Evolutionary conservation across 2,113 vertebrate species (phyloP), one percentile per base, ranked within the genome.

Genomic region (Coryphaenoides rupestris): DNA sequence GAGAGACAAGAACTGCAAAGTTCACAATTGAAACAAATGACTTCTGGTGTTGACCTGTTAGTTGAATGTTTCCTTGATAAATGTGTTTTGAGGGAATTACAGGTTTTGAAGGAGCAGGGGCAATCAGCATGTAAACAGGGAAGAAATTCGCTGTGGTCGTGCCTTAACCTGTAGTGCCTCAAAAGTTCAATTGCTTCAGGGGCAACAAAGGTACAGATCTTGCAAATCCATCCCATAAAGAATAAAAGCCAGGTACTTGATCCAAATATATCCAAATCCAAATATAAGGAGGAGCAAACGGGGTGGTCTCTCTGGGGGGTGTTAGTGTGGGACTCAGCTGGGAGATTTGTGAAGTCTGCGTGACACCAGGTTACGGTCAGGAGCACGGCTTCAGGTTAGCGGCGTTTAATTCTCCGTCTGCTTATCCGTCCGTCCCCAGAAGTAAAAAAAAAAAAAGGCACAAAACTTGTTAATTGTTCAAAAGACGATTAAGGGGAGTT

Each of bases 51-150:
- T 57, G 60, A 40, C 14, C 57, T 19, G 5, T 59, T 26, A 21
- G 40, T 23, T 70, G 47, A n/a, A 58, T 64, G 61, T 19, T 64
- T 46, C 21, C 55, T 70, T 21, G 46, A 59, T 24, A 64, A 24
- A 59, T 70, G 61, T 58, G 68, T 50, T 21, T 45, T 49, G 46
- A 70, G 55, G 23, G 23, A 6, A 64, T 19, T 65, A 49, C 23
- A 74, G 5, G 62, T 64, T 74, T 74, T 69, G 24, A 69, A 74
- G 17, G 65, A 65, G 45, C 66, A 60, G 23, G 46, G 57, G 50
- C 57, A 65, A 63, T 49, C 33, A 40, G 49, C 19, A 69, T 59
- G 24, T 62, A 63, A 45, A 58, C 65, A 68, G 45, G 60, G 65
- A 47, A 63, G 60, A 45, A 21, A 66, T 57, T 58, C 17, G 5